Conservation (phyloP, 2,113 vertebrate species). For the Atherinomorus stipes region DNA sequence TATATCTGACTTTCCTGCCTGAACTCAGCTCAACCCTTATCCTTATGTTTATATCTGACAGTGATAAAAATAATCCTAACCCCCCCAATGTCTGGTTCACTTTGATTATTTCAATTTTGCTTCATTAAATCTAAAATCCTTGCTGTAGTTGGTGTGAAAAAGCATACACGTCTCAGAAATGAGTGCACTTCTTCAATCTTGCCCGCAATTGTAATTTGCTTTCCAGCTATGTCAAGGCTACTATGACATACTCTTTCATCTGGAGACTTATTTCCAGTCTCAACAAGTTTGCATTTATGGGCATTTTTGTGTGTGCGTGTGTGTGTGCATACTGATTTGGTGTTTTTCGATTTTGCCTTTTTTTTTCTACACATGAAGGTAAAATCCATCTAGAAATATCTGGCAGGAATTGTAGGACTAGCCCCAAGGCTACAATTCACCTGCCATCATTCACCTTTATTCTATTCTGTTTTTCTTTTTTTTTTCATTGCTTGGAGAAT, state of each 20-base stretch:
- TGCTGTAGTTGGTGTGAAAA: constrained; percentile 16
- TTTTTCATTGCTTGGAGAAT: background rate
- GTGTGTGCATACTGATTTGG: constrained; percentile 31
- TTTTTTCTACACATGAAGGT: constrained; percentile 7
- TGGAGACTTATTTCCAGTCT: constrained; percentile 33
- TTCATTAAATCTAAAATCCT: constrained; percentile 41
- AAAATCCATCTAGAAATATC: constrained; percentile 54
- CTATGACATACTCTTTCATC: constrained; percentile 35
- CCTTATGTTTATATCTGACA: constrained; percentile 48
- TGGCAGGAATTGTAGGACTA: constrained; percentile 27
- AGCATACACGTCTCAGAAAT: constrained; percentile 6
- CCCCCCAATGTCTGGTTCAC: constrained; percentile 30
- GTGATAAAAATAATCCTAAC: constrained; percentile 40
- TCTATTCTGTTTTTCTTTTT: background rate
- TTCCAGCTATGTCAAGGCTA: constrained; percentile 21
- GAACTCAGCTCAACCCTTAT: constrained; percentile 25
- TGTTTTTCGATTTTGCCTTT: constrained; percentile 20
- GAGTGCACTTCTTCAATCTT: background rate
- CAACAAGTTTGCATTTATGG: constrained; percentile 24
- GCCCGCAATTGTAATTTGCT: constrained; percentile 36
- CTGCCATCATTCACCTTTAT: constrained; percentile 9
- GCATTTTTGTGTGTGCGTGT: constrained; percentile 15
- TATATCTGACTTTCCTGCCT: constrained; percentile 45
- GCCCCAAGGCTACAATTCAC: constrained; percentile 12
- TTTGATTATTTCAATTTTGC: constrained; percentile 64